A percentile compares a stretch with the other conserved stretches of the same genome.
Evolutionary conservation across 1,140 invertebrate genomes (phyloP).

Genomic region (Bombus terrestris): DNA sequence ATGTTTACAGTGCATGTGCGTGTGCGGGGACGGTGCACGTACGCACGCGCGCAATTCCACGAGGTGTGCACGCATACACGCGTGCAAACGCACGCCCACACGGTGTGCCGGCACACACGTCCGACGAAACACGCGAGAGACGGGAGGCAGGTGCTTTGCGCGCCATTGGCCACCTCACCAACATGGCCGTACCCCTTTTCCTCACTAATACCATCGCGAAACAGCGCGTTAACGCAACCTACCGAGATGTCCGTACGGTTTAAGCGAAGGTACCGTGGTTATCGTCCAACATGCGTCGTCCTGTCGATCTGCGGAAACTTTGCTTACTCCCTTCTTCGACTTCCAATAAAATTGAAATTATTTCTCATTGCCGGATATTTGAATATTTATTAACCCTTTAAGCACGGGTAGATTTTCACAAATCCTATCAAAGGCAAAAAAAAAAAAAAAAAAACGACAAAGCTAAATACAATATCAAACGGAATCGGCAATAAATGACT

Average conservation of each 20-base stretch:
- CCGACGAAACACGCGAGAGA: constrained; percentile 75
- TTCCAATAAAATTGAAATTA: neutral
- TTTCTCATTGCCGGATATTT: neutral
- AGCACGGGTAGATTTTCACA: too few species aligned
- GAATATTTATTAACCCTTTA: too few species aligned
- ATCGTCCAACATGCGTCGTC: neutral
- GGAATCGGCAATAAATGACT: too few species aligned
- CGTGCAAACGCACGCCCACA: constrained; percentile 65
- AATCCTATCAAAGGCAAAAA: too few species aligned
- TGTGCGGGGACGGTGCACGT: constrained; percentile 41
- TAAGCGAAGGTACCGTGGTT: constrained; percentile 32
- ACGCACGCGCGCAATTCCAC: constrained; percentile 68
- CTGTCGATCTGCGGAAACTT: neutral
- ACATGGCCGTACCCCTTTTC: constrained; percentile 82
- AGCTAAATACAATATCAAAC: too few species aligned
- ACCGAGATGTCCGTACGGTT: constrained; percentile 59
- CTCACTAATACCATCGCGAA: constrained; percentile 73
- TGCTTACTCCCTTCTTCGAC: too few species aligned
- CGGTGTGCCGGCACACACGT: constrained; percentile 69
- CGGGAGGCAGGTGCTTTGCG: constrained; percentile 81
- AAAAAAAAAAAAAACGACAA: too few species aligned
- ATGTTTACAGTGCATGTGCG: constrained; percentile 38
- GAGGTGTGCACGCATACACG: constrained; percentile 61
- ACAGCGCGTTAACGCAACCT: constrained; percentile 59
- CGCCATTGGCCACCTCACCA: constrained; percentile 82